These are phyloP conservation scores for Otus sunia DNA, from an alignment of 2,113 vertebrate species.

Conservation along the genomic window DNA sequence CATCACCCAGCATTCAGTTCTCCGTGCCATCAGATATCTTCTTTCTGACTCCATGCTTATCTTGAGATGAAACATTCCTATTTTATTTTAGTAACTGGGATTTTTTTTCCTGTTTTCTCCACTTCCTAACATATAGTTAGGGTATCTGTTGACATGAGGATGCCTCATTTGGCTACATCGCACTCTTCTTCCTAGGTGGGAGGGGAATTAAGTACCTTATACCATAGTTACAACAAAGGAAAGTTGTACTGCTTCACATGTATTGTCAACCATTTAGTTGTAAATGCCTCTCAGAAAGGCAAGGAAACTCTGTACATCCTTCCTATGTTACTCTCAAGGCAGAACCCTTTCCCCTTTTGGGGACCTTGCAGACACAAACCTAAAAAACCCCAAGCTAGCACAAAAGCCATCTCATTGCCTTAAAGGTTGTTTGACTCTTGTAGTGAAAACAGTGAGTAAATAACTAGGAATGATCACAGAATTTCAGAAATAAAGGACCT, in stretches of 20 bases:
- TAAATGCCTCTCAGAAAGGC: neutral
- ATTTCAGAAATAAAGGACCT: neutral
- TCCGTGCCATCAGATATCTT: neutral
- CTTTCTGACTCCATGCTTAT: neutral
- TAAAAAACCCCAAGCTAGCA: neutral
- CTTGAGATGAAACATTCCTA: neutral
- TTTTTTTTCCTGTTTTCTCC: neutral
- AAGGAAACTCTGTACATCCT: neutral
- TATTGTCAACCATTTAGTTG: neutral
- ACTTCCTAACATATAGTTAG: neutral
- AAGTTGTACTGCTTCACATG: neutral
- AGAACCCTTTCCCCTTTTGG: neutral
- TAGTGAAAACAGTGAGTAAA: neutral
- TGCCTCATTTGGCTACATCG: neutral
- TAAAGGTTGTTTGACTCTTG: neutral
- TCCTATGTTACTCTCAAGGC: neutral
- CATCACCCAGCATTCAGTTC: neutral
- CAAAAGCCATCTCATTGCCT: neutral
- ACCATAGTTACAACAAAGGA: neutral
- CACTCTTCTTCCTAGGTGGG: neutral
- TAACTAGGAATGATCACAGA: neutral
- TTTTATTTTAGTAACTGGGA: neutral
- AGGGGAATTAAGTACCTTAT: neutral
- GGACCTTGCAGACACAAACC: neutral
- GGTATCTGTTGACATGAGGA: neutral